Evolutionary conservation across 2,888 invertebrate genomes (phyloP).

Genomic region (Litoditis marina): DNA sequence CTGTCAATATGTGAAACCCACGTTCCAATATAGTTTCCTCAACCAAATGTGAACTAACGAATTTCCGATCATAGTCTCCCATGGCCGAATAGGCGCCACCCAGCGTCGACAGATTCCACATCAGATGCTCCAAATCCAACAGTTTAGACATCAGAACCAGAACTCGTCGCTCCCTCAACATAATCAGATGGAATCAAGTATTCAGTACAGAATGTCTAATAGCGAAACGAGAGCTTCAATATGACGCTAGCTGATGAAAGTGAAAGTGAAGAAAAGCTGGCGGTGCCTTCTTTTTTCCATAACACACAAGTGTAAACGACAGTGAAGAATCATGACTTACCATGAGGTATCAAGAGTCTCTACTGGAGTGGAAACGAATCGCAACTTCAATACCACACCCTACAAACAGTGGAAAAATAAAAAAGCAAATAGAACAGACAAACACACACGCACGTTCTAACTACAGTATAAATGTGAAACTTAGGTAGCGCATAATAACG

Average conservation of each 20-base stretch:
- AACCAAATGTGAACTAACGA: conserved; percentile 20
- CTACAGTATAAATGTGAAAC: too few species aligned
- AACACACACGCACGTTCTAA: too few species aligned
- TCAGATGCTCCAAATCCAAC: conserved; percentile 75
- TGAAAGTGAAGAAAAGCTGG: too few species aligned
- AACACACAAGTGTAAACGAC: too few species aligned
- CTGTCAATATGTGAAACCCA: too few species aligned
- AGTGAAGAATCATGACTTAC: background rate
- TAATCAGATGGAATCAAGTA: background rate
- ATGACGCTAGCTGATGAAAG: too few species aligned
- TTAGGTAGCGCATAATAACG: too few species aligned
- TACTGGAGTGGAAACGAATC: background rate
- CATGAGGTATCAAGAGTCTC: background rate
- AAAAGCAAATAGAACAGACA: too few species aligned
- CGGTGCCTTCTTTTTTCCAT: too few species aligned
- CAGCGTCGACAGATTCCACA: conserved; percentile 91
- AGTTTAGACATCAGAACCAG: conserved; percentile 3
- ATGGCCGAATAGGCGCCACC: conserved; percentile 93
- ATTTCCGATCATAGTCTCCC: conserved; percentile 73
- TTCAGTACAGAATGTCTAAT: too few species aligned
- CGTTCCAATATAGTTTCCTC: background rate
- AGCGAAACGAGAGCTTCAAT: too few species aligned
- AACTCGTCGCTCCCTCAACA: conserved; percentile 9
- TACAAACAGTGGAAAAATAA: too few species aligned
- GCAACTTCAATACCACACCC: background rate